Conservation (phyloP, 1,140 invertebrate species). For the Nylanderia fulva region DNA sequence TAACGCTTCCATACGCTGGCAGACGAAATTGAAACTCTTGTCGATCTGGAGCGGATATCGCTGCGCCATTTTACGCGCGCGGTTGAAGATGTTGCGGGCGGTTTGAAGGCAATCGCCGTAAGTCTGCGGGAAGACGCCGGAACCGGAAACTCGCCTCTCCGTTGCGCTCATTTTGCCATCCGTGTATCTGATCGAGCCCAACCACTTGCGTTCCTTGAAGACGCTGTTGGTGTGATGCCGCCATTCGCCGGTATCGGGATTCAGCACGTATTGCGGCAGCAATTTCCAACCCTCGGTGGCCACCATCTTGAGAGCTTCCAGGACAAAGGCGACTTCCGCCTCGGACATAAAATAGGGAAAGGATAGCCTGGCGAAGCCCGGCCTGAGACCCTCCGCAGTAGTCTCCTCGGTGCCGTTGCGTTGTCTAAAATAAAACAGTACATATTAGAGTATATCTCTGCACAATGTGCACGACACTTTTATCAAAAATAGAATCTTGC, state of each 20-base stretch:
- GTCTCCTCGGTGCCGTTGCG: slow-evolving; percentile 76
- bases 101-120: slow-evolving; percentile 92
- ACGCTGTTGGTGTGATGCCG: slow-evolving; percentile 93
- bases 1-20: slow-evolving; percentile 89
- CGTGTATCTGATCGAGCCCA: slow-evolving; percentile 92
- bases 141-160: slow-evolving; percentile 89
- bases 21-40: slow-evolving; percentile 90
- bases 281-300: slow-evolving; percentile 96
- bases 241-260: slow-evolving; percentile 96
- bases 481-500: slow-evolving; percentile 12
- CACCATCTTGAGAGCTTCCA: slow-evolving; percentile 95
- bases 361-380: slow-evolving; percentile 94
- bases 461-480: background rate
- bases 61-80: slow-evolving; percentile 92
- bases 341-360: slow-evolving; percentile 95
- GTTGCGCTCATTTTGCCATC: slow-evolving; percentile 91
- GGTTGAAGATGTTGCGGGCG: slow-evolving; percentile 92
- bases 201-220: slow-evolving; percentile 93
- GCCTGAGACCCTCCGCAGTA: slow-evolving; percentile 91
- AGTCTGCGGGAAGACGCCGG: slow-evolving; percentile 90
- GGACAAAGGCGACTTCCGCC: slow-evolving; percentile 92
- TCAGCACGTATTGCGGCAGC: slow-evolving; percentile 94
- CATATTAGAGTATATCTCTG: background rate
- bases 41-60: slow-evolving; percentile 90
- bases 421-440: slow-evolving; percentile 67